Evolutionary conservation across 2,888 invertebrate species (phyloP).

Genomic region (Cataglyphis rosenhaueri): DNA sequence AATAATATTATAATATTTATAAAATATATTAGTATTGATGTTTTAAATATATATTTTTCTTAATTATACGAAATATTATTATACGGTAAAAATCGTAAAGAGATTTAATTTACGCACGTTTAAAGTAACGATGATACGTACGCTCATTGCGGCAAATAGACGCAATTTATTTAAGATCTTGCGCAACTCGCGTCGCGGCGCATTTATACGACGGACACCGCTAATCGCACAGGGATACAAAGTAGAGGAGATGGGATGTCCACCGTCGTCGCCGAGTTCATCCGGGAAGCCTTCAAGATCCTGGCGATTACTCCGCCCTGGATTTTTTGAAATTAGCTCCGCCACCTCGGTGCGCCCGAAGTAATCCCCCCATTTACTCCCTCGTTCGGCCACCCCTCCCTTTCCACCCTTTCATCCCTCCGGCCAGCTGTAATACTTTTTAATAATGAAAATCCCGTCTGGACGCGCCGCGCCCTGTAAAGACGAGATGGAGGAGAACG

Average conservation of each 20-base stretch:
- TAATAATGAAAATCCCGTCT: conserved; percentile 74
- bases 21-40: not conserved
- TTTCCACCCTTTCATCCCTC: conserved; percentile 44
- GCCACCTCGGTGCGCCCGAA: conserved; percentile 59
- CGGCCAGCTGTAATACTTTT: conserved; percentile 72
- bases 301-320: conserved; percentile 55
- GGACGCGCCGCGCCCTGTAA: conserved; percentile 25
- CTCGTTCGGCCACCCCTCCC: conserved; percentile 57
- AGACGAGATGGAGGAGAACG: conserved; percentile 49
- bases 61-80: not conserved
- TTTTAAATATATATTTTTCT: not conserved
- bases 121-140: not conserved
- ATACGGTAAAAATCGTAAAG: not conserved
- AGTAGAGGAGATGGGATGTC: conserved; percentile 23
- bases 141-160: not conserved
- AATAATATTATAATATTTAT: not conserved
- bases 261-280: conserved; percentile 47
- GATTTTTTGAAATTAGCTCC: conserved; percentile 62
- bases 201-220: conserved; percentile 35
- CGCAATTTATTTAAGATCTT: conserved; percentile 30
- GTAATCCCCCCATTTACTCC: conserved; percentile 69
- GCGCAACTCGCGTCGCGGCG: not conserved
- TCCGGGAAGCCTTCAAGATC: conserved; percentile 48
- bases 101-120: not conserved
- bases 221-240: conserved; percentile 32